These are phyloP conservation scores for Puntigrus tetrazona DNA, from an alignment of 2,113 vertebrate species.

Conservation along the genomic window DNA sequence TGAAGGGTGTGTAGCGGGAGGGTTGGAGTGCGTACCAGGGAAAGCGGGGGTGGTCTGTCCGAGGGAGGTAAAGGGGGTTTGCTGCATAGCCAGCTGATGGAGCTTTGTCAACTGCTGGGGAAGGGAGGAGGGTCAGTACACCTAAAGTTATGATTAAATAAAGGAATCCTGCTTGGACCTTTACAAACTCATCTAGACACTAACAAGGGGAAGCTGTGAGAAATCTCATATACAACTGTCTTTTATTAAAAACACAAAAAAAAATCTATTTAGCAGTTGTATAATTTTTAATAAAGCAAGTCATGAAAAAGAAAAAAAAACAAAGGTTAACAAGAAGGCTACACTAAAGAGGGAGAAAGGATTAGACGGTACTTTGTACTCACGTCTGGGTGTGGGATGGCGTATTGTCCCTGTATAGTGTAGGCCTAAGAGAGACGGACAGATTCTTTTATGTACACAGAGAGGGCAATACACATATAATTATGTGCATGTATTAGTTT, in stretches of 20 bases:
- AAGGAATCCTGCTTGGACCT: slow-evolving; percentile 63
- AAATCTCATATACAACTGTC: neutral
- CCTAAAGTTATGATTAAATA: slow-evolving; percentile 92
- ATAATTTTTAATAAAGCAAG: slow-evolving; percentile 1
- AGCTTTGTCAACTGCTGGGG: slow-evolving; percentile 99
- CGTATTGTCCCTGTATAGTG: slow-evolving; percentile 97
- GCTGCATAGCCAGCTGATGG: slow-evolving; percentile 99
- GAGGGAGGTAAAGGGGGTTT: slow-evolving; percentile 99
- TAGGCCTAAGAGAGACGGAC: slow-evolving; percentile 81
- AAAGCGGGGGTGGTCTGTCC: slow-evolving; percentile 99
- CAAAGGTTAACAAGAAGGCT: slow-evolving; percentile 1
- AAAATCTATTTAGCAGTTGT: neutral
- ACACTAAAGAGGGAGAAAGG: neutral
- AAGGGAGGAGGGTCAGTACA: slow-evolving; percentile 96
- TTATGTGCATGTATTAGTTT: neutral
- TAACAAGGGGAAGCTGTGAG: slow-evolving; percentile 1
- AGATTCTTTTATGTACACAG: neutral
- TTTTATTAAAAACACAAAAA: neutral
- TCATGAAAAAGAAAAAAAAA: neutral
- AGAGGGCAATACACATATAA: neutral
- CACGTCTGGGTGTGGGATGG: slow-evolving; percentile 95
- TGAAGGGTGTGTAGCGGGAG: slow-evolving; percentile 81
- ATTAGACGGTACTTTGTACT: slow-evolving; percentile 69
- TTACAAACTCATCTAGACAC: slow-evolving; percentile 68
- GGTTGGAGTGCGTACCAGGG: slow-evolving; percentile 98